Conservation (phyloP, 2,797 vertebrate species). For the Onychomys arenicola region DNA sequence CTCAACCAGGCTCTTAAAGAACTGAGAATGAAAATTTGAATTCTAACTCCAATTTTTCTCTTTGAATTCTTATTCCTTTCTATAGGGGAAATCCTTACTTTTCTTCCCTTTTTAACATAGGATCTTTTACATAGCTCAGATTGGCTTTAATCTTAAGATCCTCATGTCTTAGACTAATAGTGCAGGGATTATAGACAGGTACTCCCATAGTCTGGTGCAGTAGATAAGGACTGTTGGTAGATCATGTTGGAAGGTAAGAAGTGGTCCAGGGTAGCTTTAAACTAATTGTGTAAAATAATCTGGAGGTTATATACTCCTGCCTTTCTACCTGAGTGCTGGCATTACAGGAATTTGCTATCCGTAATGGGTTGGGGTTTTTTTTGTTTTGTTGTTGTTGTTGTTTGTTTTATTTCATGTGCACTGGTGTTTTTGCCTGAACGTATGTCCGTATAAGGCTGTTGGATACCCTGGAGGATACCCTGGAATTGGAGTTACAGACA, state of each 20-base stretch:
- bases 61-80: conserved; percentile 42
- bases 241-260: conserved; percentile 12
- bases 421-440: no score
- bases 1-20: conserved; percentile 20
- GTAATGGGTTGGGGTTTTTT: no score
- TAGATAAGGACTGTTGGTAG: background rate
- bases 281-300: background rate
- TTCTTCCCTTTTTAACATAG: background rate
- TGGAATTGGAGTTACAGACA: no score
- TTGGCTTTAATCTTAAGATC: background rate
- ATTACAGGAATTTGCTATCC: background rate
- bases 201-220: background rate
- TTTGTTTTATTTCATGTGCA: no score
- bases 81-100: conserved; percentile 26
- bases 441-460: no score
- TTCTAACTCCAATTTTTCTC: no score
- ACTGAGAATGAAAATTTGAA: conserved; percentile 2
- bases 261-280: background rate
- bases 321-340: background rate
- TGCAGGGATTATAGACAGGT: background rate
- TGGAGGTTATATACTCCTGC: background rate
- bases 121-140: background rate
- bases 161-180: background rate
- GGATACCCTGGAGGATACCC: no score
- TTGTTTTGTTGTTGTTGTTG: no score